These are phyloP conservation scores for Elmis aenea DNA, from an alignment of 2,888 invertebrate species.

Conservation along the genomic window DNA sequence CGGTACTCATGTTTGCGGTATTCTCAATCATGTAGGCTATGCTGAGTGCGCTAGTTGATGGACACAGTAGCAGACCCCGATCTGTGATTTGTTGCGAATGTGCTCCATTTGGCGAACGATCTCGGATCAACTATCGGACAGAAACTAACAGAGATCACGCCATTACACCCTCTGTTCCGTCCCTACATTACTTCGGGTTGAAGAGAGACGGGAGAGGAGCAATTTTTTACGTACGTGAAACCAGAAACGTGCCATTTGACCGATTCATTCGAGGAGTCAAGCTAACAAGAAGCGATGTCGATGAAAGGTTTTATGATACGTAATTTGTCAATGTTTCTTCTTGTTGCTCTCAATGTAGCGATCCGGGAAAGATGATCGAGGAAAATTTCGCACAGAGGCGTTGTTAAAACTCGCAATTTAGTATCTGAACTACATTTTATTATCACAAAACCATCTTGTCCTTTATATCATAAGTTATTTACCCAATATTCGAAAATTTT, in stretches of 20 bases:
- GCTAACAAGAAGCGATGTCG: slow-evolving; percentile 11
- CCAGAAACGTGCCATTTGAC: slow-evolving; percentile 21
- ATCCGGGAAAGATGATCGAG: no score
- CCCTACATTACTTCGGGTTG: slow-evolving; percentile 13
- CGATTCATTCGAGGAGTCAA: slow-evolving; percentile 14
- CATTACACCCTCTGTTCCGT: slow-evolving; percentile 20
- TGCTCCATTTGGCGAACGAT: slow-evolving; percentile 31
- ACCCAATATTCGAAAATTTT: no score
- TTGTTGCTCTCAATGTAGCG: no score
- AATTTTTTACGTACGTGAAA: slow-evolving; percentile 21
- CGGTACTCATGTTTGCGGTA: no score
- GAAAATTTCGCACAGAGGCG: no score
- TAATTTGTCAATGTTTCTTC: no score
- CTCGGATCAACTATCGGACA: slow-evolving; percentile 28
- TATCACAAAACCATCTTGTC: no score
- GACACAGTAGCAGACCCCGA: slow-evolving; percentile 16
- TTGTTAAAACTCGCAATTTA: no score
- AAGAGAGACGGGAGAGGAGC: slow-evolving; percentile 13
- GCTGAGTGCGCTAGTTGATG: slow-evolving; percentile 23
- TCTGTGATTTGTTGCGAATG: slow-evolving; percentile 34
- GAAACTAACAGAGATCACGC: slow-evolving; percentile 25
- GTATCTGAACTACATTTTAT: no score
- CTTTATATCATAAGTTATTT: no score
- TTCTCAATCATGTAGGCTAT: no score
- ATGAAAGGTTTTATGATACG: slow-evolving; percentile 10